Conservation (phyloP, 2,888 invertebrate species). For the Ormyrus rosae region DNA sequence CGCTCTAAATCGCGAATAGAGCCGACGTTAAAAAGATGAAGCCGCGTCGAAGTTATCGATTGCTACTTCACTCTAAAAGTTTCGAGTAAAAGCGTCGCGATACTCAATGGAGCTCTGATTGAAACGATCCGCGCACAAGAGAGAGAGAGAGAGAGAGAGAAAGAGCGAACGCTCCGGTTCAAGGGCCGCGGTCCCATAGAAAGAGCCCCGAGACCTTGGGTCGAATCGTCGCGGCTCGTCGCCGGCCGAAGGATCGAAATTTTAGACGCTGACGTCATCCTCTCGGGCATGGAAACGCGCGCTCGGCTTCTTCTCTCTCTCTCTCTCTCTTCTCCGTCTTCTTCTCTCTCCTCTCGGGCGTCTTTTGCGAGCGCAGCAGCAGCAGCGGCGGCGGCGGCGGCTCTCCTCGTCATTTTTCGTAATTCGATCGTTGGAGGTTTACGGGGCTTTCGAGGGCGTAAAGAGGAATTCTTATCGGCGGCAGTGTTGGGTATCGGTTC, state of each 20-base stretch:
- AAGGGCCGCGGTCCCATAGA: too few relatives aligned
- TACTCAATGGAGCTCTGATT: too few relatives aligned
- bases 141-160: conserved; percentile 1
- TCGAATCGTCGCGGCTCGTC: conserved; percentile 28
- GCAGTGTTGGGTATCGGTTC: too few relatives aligned
- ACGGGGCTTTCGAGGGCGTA: conserved; percentile 2
- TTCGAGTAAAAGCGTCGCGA: too few relatives aligned
- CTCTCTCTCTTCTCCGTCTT: conserved; percentile 3
- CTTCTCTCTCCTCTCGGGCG: neutral
- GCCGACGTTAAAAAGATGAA: too few relatives aligned
- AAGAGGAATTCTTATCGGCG: neutral
- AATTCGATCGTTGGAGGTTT: conserved; percentile 12
- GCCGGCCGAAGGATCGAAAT: conserved; percentile 48
- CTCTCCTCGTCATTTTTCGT: neutral
- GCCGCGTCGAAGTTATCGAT: too few relatives aligned
- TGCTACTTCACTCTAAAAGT: too few relatives aligned
- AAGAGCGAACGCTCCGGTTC: too few relatives aligned
- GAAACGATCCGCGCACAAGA: neutral
- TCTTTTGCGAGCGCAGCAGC: neutral
- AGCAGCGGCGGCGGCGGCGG: too few relatives aligned
- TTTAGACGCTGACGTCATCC: conserved; percentile 56
- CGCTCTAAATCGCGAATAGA: too few relatives aligned
- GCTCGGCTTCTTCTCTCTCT: too few relatives aligned
- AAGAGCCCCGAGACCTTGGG: conserved; percentile 29
- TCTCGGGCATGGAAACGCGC: neutral